Percentiles rank a stretch among this genome's conserved stretches.
phyloP scores from a whole-genome alignment of 1,140 invertebrate species.

The Platorchestia sp. region DNA sequence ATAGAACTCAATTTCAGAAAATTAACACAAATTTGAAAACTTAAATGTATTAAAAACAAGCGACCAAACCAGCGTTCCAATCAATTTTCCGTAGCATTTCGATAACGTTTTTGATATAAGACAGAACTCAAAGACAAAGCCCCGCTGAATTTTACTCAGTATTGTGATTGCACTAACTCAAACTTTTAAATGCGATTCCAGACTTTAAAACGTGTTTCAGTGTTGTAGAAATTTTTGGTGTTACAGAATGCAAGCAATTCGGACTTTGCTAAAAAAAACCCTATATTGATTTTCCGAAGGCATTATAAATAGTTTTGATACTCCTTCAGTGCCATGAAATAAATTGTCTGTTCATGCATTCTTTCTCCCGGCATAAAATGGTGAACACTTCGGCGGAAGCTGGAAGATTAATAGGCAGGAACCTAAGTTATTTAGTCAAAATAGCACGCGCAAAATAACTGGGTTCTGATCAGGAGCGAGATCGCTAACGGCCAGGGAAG shows the following conservation, averaged over 20 bases:
- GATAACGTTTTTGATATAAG: background rate
- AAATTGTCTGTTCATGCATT: background rate
- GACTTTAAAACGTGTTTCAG: background rate
- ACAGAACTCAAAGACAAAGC: background rate
- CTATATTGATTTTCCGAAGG: background rate
- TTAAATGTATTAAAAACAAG: background rate
- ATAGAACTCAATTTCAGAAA: background rate
- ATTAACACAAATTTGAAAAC: background rate
- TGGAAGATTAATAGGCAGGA: background rate
- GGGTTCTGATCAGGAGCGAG: background rate
- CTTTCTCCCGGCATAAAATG: background rate
- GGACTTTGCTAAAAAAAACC: too few relatives aligned
- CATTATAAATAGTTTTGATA: background rate
- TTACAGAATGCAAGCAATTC: too few relatives aligned
- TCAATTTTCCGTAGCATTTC: background rate
- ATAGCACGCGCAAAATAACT: background rate
- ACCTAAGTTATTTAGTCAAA: background rate
- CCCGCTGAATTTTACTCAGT: background rate
- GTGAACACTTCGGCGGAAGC: background rate
- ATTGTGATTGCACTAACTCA: background rate
- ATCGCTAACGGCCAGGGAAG: background rate
- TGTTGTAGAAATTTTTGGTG: background rate
- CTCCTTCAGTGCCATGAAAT: background rate
- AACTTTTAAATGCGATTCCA: background rate
- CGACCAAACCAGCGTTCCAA: background rate